Evolutionary conservation across 2,888 invertebrate species (phyloP).

Genomic region (Trichopria drosophilae): DNA sequence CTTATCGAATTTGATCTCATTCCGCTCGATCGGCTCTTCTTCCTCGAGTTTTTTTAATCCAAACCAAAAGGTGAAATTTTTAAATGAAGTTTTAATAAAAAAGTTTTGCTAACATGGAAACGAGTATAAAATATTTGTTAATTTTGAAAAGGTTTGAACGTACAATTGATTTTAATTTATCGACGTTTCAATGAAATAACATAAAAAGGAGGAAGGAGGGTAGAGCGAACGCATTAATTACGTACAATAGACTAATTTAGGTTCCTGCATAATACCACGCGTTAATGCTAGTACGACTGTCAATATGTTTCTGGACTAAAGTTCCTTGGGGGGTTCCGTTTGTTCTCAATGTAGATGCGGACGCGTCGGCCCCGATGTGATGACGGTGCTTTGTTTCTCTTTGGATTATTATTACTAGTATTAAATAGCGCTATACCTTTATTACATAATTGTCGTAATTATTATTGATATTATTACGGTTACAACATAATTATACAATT

Average conservation of each 20-base stretch:
- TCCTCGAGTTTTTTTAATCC: background rate
- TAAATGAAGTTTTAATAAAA: no score
- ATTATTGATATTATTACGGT: conserved; percentile 31
- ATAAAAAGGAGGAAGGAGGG: conserved; percentile 24
- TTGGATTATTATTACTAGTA: conserved; percentile 34
- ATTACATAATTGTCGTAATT: conserved; percentile 33
- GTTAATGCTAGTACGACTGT: conserved; percentile 31
- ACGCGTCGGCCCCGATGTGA: conserved; percentile 53
- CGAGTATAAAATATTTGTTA: no score
- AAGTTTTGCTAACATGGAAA: no score
- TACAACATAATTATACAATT: conserved; percentile 37
- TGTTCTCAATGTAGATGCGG: conserved; percentile 31
- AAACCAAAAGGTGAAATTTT: background rate
- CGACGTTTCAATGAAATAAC: no score
- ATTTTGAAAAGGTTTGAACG: no score
- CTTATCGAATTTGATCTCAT: conserved; percentile 36
- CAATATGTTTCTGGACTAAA: conserved; percentile 52
- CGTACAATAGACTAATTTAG: conserved; percentile 30
- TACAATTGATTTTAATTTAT: no score
- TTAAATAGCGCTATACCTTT: conserved; percentile 26
- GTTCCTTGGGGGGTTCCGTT: conserved; percentile 49
- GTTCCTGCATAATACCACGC: conserved; percentile 33
- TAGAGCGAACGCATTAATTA: conserved; percentile 26
- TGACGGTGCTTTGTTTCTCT: conserved; percentile 57
- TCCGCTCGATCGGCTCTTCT: conserved; percentile 28